Percentiles rank a stretch among this genome's conserved stretches.
Conservation (phyloP, 2,797 vertebrate genomes). For the Ispidina picta region DNA sequence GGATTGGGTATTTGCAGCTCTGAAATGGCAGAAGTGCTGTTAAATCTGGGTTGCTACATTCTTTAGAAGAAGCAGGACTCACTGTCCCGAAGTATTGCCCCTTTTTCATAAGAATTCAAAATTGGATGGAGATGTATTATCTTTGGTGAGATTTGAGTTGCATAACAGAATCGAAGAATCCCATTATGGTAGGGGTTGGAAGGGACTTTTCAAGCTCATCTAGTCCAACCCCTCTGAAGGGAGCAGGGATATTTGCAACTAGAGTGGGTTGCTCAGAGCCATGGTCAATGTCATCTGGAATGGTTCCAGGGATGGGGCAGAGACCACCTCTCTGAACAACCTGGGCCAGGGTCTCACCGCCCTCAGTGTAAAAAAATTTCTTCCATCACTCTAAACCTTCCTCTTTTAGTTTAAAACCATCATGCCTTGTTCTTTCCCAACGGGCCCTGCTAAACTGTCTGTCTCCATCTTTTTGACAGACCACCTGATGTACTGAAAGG, state of each 20-base stretch:
- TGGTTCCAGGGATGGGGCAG: not conserved
- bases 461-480: not conserved
- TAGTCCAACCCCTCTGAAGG: not conserved
- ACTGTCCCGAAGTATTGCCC: accelerated
- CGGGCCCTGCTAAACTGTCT: not conserved
- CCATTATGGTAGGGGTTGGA: not conserved
- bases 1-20: not conserved
- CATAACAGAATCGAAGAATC: not conserved
- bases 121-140: not conserved
- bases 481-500: not conserved
- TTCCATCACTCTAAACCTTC: not conserved
- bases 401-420: not conserved
- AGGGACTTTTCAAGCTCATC: not conserved
- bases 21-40: not conserved
- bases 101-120: not conserved
- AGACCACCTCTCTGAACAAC: not conserved
- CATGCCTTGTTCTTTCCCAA: not conserved
- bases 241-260: too few species aligned
- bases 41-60: not conserved
- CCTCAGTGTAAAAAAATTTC: not conserved
- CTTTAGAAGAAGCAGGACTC: not conserved
- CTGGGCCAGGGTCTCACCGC: not conserved
- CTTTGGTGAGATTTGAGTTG: not conserved
- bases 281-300: too few species aligned
- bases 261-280: too few species aligned